A percentile compares a stretch with the other conserved stretches of the same genome.
phyloP scores from a whole-genome alignment of 2,797 vertebrate genomes.

The Fundulus diaphanus region DNA sequence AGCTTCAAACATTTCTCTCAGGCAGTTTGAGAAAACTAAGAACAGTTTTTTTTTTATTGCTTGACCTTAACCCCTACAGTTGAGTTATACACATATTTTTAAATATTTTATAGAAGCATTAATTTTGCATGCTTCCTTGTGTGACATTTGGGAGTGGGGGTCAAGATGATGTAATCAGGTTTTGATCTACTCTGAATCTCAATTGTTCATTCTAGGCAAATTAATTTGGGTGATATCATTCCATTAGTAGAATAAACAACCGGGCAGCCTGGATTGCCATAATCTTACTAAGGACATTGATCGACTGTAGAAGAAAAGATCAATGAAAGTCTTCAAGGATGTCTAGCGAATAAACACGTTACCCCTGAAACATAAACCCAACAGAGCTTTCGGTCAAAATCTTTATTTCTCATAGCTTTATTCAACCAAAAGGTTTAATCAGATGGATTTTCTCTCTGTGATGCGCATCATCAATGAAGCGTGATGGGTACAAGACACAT shows the following conservation, averaged over 20 bases:
- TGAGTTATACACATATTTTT: conserved; percentile 3
- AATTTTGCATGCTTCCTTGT: conserved; percentile 42
- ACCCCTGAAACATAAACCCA: not conserved
- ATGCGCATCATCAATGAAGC: conserved; percentile 36
- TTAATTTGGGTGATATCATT: not conserved
- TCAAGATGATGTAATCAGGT: conserved; percentile 14
- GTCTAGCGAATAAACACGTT: conserved; percentile 1
- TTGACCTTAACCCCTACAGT: conserved; percentile 15
- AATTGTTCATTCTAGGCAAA: conserved; percentile 29
- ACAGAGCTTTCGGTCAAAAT: conserved; percentile 7
- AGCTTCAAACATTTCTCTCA: conserved; percentile 2
- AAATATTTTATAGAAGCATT: conserved; percentile 36
- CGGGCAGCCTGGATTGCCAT: not conserved
- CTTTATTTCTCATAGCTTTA: conserved; percentile 13
- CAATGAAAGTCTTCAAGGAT: conserved; percentile 2
- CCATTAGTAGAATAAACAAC: not conserved
- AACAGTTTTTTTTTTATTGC: conserved; percentile 12
- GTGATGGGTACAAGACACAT: not conserved
- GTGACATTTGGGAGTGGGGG: conserved; percentile 8
- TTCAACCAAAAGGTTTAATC: conserved; percentile 10
- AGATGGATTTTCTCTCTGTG: conserved; percentile 26
- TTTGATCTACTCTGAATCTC: conserved; percentile 8
- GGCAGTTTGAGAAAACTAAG: conserved; percentile 15
- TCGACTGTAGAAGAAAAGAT: conserved; percentile 17
- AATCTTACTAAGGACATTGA: not conserved